phyloP scores from a whole-genome alignment of 23 tunicate species.

The Trididemnum nubilum region DNA sequence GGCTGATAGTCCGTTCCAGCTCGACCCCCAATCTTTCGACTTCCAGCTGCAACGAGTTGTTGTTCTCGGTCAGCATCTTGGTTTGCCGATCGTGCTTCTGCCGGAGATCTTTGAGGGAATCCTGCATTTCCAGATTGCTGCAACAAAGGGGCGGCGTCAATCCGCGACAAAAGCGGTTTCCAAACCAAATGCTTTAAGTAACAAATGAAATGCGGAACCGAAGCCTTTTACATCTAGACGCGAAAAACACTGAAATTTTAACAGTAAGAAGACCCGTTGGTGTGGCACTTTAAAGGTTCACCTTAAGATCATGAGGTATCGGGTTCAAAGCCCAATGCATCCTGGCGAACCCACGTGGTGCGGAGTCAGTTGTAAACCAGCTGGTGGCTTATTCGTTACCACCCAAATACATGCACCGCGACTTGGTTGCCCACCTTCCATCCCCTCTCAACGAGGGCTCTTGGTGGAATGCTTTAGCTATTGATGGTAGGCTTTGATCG shows the following conservation, averaged over 20 bases:
- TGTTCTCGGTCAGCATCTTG: slow-evolving; percentile 65
- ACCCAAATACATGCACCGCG: too few relatives aligned
- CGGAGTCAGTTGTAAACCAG: too few relatives aligned
- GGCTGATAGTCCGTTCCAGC: slow-evolving; percentile 48
- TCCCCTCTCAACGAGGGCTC: too few relatives aligned
- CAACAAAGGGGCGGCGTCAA: neutral
- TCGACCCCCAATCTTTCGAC: slow-evolving; percentile 58
- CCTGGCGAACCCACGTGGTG: too few relatives aligned
- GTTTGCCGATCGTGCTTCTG: slow-evolving; percentile 74
- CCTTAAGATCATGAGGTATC: too few relatives aligned
- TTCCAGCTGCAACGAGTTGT: slow-evolving; percentile 58
- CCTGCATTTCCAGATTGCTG: slow-evolving; percentile 82
- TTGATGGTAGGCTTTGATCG: too few relatives aligned
- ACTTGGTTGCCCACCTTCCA: too few relatives aligned
- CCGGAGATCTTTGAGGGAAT: slow-evolving; percentile 53
- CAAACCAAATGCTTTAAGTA: neutral
- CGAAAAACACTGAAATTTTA: neutral
- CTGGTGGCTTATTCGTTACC: too few relatives aligned
- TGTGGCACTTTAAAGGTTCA: too few relatives aligned
- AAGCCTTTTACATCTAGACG: neutral
- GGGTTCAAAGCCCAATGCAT: too few relatives aligned
- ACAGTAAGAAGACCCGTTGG: neutral
- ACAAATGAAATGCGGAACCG: neutral
- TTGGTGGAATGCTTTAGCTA: too few relatives aligned
- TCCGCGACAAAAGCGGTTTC: neutral